phyloP scores from a whole-genome alignment of 2,113 vertebrate species.

The Smithornis capensis region DNA sequence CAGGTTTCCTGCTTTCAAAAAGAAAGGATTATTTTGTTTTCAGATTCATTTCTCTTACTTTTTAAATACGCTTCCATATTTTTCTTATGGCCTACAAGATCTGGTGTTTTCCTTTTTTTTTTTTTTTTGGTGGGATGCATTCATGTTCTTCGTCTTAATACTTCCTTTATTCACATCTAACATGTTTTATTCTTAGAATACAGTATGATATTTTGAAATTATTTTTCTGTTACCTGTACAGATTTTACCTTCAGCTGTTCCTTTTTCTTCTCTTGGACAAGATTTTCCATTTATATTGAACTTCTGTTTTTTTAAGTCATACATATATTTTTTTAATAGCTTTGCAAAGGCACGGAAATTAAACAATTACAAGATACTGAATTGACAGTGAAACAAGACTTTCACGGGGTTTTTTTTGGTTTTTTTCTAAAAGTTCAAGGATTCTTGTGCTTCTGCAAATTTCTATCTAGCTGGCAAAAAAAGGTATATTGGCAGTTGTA shows the following conservation, averaged over 20 bases:
- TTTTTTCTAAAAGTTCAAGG: neutral
- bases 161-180: neutral
- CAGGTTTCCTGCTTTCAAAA: neutral
- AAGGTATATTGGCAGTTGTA: neutral
- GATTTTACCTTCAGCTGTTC: neutral
- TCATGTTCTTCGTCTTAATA: neutral
- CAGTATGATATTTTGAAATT: neutral
- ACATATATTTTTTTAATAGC: neutral
- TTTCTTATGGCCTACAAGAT: neutral
- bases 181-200: neutral
- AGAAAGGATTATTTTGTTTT: neutral
- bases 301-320: neutral
- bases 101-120: neutral
- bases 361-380: neutral
- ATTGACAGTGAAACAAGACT: neutral
- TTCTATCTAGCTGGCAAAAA: neutral
- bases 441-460: neutral
- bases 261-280: neutral
- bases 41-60: neutral
- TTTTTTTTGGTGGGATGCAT: neutral
- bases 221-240: neutral
- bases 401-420: neutral
- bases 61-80: neutral
- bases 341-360: neutral
- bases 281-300: neutral